Percentiles rank a stretch among this genome's conserved stretches.
Evolutionary conservation across 2,888 invertebrate genomes (phyloP).

Genomic region (Cephus pulcher): DNA sequence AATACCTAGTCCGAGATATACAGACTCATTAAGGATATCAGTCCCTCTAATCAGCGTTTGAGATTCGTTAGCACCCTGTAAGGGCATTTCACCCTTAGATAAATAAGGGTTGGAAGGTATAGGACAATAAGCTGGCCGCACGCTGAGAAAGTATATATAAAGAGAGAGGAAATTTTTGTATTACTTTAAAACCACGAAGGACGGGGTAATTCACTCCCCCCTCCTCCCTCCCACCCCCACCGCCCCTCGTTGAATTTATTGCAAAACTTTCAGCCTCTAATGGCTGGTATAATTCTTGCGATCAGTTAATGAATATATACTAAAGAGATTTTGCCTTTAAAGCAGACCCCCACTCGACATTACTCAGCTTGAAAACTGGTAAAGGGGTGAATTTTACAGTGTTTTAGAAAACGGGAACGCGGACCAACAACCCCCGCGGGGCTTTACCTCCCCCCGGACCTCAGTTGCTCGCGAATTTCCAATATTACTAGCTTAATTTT

Average conservation of each 20-base stretch:
- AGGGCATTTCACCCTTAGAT: background rate
- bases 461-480: background rate
- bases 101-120: background rate
- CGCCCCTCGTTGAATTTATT: background rate
- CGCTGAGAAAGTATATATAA: background rate
- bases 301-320: slow-evolving; percentile 7
- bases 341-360: background rate
- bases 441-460: background rate
- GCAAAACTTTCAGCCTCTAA: slow-evolving; percentile 4
- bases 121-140: background rate
- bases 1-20: background rate
- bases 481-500: background rate
- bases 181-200: background rate
- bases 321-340: background rate
- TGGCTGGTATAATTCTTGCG: slow-evolving; percentile 6
- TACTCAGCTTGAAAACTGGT: background rate
- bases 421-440: background rate
- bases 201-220: background rate
- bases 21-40: background rate
- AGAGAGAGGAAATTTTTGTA: background rate
- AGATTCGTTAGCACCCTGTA: background rate
- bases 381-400: background rate
- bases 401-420: background rate
- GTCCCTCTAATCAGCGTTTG: background rate
- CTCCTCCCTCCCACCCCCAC: too few relatives aligned